Conservation (phyloP, 2,797 vertebrate species). For the Vultur gryphus region DNA sequence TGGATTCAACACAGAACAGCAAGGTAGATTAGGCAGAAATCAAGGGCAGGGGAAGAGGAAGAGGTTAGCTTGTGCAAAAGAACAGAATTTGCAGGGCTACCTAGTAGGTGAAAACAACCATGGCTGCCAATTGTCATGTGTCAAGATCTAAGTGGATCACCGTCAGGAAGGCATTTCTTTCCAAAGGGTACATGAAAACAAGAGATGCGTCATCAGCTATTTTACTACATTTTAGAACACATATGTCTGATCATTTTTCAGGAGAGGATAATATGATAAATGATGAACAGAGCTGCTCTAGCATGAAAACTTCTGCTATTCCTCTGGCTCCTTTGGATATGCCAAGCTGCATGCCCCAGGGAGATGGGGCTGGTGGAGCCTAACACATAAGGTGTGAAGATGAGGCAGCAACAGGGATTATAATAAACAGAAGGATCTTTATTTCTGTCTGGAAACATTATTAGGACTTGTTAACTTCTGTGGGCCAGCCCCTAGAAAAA, state of each 20-base stretch:
- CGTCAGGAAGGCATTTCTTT: neutral
- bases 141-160: neutral
- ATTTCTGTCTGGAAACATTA: neutral
- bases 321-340: neutral
- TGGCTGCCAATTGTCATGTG: neutral
- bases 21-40: neutral
- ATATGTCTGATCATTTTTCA: neutral
- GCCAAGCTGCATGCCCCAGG: neutral
- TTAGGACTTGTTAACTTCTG: neutral
- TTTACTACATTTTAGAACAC: neutral
- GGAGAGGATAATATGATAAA: neutral
- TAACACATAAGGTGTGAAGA: neutral
- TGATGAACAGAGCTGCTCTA: neutral
- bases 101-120: neutral
- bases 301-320: neutral
- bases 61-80: neutral
- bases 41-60: neutral
- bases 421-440: neutral
- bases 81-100: neutral
- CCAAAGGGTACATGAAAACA: neutral
- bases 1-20: neutral
- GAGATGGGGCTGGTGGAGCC: neutral
- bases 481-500: neutral
- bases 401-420: neutral
- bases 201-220: neutral